Conservation (phyloP, 2,113 vertebrate genomes). For the Mesitornis unicolor region DNA sequence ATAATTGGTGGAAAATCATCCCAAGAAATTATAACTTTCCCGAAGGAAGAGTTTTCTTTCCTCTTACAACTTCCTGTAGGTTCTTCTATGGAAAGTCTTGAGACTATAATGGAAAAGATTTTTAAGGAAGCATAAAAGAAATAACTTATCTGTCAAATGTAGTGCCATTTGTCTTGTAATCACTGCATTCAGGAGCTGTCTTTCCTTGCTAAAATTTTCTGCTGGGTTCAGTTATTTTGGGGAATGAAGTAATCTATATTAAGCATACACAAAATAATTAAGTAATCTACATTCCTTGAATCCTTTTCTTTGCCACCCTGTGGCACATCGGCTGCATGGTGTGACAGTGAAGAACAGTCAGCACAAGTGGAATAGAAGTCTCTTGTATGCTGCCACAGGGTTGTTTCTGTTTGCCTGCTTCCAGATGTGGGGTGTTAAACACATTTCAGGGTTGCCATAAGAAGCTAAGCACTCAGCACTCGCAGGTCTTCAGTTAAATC, state of each 20-base stretch:
- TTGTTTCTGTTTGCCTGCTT: not conserved
- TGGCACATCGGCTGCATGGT: not conserved
- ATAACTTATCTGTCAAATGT: not conserved
- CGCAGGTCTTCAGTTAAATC: not conserved
- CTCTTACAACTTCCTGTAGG: not conserved
- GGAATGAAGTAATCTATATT: not conserved
- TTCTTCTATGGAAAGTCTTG: not conserved
- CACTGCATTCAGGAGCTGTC: not conserved
- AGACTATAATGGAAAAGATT: not conserved
- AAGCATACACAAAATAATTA: not conserved
- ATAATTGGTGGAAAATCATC: not conserved
- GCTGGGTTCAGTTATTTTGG: not conserved
- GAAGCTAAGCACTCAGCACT: not conserved
- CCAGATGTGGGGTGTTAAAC: not conserved
- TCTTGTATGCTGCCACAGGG: accelerated
- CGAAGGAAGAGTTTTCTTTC: not conserved
- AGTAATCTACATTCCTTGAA: not conserved
- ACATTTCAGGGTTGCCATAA: not conserved
- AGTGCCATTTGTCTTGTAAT: not conserved
- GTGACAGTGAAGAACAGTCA: not conserved
- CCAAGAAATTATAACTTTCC: not conserved
- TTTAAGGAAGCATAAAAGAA: not conserved
- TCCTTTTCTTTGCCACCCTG: not conserved
- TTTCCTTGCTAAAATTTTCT: not conserved
- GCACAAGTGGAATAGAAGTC: not conserved